A percentile compares a stretch with the other conserved stretches of the same genome.
Conservation (phyloP, 2,113 vertebrate genomes). For the Pseudorectes ferrugineus region DNA sequence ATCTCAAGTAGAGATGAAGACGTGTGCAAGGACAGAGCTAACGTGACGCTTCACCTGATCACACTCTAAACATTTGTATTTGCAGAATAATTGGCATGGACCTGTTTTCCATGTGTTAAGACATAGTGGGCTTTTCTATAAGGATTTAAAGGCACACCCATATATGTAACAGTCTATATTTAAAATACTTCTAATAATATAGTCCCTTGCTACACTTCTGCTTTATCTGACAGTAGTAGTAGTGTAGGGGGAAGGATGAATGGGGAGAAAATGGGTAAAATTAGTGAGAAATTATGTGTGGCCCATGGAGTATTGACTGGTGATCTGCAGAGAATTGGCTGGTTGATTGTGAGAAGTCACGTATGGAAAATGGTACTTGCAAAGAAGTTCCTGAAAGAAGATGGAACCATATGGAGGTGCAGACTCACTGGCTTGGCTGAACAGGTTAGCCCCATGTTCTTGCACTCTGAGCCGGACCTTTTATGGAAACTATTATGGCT, state of each 20-base stretch:
- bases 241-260: not conserved
- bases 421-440: not conserved
- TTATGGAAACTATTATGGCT: not conserved
- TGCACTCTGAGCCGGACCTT: not conserved
- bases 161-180: not conserved
- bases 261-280: accelerated
- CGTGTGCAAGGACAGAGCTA: not conserved
- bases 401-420: not conserved
- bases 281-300: not conserved
- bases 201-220: not conserved
- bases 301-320: not conserved
- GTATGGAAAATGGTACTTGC: not conserved
- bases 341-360: not conserved
- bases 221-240: not conserved
- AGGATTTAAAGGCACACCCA: not conserved
- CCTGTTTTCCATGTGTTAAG: not conserved
- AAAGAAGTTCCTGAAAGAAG: not conserved
- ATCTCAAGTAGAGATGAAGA: not conserved
- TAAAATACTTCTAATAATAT: not conserved
- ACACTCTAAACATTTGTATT: not conserved
- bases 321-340: not conserved
- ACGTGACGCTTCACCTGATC: not conserved
- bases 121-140: not conserved
- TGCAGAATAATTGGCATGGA: not conserved
- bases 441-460: not conserved